These are phyloP conservation scores for Porites australiensis DNA, from an alignment of 64 coral and sea anemone species.

Conservation along the genomic window DNA sequence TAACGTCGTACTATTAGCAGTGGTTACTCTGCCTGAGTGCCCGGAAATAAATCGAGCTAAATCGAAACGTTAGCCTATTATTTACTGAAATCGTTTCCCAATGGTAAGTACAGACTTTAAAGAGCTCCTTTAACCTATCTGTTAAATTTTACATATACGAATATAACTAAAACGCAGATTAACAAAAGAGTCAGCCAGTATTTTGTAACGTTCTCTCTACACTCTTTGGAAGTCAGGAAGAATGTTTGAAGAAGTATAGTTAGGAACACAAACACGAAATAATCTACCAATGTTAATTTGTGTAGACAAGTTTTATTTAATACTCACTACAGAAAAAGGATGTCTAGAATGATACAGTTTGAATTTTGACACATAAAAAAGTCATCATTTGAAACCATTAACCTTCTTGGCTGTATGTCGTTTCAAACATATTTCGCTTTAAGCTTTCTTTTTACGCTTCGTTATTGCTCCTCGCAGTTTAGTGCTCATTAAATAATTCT, in stretches of 20 bases:
- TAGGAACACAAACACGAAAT: not conserved
- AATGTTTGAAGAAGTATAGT: not conserved
- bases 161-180: not conserved
- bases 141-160: not conserved
- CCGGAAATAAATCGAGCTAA: not conserved
- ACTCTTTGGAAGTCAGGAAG: not conserved
- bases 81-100: not conserved
- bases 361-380: too few species aligned
- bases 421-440: too few species aligned
- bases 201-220: not conserved
- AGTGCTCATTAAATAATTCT: too few species aligned
- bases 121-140: not conserved
- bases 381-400: too few species aligned
- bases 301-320: too few species aligned
- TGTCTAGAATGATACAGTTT: too few species aligned
- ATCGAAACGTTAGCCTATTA: not conserved
- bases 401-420: too few species aligned
- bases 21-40: not conserved
- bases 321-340: too few species aligned
- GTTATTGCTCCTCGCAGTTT: too few species aligned
- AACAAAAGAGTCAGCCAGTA: not conserved
- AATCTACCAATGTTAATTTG: too few species aligned
- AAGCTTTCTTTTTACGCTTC: too few species aligned
- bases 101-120: not conserved
- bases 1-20: not conserved